phyloP scores from a whole-genome alignment of 2,797 vertebrate genomes.

The Hafferia zeledoni region DNA sequence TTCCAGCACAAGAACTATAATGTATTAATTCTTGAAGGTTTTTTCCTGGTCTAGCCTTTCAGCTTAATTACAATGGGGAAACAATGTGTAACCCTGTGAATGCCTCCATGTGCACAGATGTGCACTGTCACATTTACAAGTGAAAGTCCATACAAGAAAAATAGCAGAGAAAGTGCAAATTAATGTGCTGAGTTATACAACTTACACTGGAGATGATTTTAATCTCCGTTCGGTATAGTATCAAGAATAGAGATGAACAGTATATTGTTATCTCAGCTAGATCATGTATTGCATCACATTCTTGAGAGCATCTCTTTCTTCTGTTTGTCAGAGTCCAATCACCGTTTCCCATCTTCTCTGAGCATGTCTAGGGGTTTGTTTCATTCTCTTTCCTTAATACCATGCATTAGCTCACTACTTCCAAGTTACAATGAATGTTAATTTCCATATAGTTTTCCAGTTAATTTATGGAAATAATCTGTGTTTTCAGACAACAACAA shows the following conservation, averaged over 20 bases:
- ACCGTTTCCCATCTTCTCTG: neutral
- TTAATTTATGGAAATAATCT: neutral
- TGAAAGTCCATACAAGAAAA: neutral
- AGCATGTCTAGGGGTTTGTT: neutral
- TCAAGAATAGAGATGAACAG: neutral
- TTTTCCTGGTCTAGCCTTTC: neutral
- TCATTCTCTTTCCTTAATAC: neutral
- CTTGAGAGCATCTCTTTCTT: neutral
- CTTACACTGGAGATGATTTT: neutral
- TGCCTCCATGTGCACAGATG: neutral
- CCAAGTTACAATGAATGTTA: neutral
- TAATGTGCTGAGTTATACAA: neutral
- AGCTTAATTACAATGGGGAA: neutral
- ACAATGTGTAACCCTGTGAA: neutral
- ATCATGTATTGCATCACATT: neutral
- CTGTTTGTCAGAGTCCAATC: neutral
- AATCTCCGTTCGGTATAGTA: neutral
- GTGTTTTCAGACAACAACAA: neutral
- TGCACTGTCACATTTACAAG: neutral
- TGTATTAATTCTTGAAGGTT: neutral
- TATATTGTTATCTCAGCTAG: neutral
- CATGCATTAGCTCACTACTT: neutral
- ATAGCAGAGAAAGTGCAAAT: neutral
- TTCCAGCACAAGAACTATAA: neutral
- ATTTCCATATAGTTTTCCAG: neutral